A percentile compares a stretch with the other conserved stretches of the same genome.
Evolutionary conservation across 2,797 vertebrate species (phyloP).

Genomic region (Cirrhinus mrigala): DNA sequence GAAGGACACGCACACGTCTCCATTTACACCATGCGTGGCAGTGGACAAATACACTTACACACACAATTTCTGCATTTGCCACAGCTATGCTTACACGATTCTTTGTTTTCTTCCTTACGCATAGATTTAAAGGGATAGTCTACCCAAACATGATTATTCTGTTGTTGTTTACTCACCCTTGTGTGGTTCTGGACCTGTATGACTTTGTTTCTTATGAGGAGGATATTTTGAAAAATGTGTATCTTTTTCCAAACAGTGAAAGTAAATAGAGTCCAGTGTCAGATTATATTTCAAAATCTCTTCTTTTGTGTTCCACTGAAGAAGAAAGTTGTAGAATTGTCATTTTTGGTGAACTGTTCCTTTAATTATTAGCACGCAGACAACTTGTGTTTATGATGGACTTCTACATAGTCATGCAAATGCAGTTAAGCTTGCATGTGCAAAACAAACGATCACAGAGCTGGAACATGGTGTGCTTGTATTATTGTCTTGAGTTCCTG

Average conservation of each 20-base stretch:
- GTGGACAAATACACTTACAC: not conserved
- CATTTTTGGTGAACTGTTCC: not conserved
- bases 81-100: not conserved
- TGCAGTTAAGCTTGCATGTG: not conserved
- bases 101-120: not conserved
- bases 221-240: not conserved
- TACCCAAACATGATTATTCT: not conserved
- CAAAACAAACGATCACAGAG: not conserved
- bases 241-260: not conserved
- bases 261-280: not conserved
- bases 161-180: not conserved
- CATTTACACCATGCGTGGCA: not conserved
- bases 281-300: not conserved
- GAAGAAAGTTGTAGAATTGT: not conserved
- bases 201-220: not conserved
- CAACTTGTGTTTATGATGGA: not conserved
- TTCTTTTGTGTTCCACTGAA: not conserved
- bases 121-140: not conserved
- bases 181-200: not conserved
- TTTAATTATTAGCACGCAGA: not conserved
- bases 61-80: not conserved
- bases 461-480: slow-evolving; percentile 11
- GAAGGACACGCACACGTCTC: not conserved
- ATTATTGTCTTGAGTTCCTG: not conserved
- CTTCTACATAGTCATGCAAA: not conserved